Evolutionary conservation across 2,888 invertebrate species (phyloP), one percentile per base, ranked within the genome.

Genomic region (Andrena bucephala): DNA sequence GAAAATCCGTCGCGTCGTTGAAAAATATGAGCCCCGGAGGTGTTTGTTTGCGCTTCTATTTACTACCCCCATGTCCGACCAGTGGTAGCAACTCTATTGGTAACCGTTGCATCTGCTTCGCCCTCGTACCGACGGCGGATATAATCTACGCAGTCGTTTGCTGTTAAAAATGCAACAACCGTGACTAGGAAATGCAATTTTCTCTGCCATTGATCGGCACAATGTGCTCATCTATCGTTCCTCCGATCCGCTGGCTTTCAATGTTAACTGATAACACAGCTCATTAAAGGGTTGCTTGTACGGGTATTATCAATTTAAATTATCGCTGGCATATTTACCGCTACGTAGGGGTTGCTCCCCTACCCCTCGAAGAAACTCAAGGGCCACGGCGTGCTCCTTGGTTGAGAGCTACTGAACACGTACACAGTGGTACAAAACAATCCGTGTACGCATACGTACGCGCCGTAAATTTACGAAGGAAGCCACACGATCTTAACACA

Each of bases 401-500:
- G 36, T 68, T 71, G 84, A 77, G 67, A 84, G 59, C 69, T 60
- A n/a, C 67, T 74, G 72, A 20, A 13, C 48, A 48, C 57, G 33
- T 33, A 8, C 50, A 73, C 77, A 73, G 31, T 10, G 36, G 13
- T 24, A 7, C 8, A 27, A n/a, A 50, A 16, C 3, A 42, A n/a
- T 24, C 54, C 54, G 5, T 29, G 33, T 36, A 65, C 36, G 27
- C 36, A 20, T 63, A 20, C 70, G 29, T 60, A 20, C 33, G 57
- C 27, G 65, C 66, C 62, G 78, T 78, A 80, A 86, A 87, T 83
- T 85, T 82, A 78, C 84, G 68, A 33, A 85, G 84, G 69, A 86
- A 88, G 73, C 87, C 81, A 71, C 85, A 81, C 82, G 81, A 83
- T 86, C 84, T 86, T 84, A 83, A 87, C 83, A 63, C 80, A 77